Conservation (phyloP, 53 echinoderm and acorn worm genomes). For the Temnopleurus reevesii region DNA sequence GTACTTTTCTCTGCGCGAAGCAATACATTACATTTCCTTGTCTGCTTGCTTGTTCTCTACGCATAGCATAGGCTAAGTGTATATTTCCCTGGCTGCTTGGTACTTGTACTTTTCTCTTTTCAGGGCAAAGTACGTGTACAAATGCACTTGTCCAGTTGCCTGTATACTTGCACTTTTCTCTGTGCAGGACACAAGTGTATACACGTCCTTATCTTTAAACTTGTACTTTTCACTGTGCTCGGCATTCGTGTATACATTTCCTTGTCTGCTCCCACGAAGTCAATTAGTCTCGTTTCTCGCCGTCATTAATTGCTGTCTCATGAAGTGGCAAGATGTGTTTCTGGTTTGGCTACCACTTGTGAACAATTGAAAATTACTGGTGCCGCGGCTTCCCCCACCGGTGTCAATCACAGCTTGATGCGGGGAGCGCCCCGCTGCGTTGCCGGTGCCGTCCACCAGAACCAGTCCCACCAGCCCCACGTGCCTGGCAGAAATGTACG, state of each 20-base stretch:
- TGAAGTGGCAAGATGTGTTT: constrained; percentile 34
- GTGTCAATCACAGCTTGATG: constrained; percentile 30
- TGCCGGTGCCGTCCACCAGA: background rate
- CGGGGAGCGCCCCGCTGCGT: constrained; percentile 7
- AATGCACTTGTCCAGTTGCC: too few relatives aligned
- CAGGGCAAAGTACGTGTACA: too few relatives aligned
- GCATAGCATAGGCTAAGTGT: too few relatives aligned
- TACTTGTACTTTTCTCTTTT: too few relatives aligned
- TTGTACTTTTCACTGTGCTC: constrained; percentile 13
- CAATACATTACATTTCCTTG: too few relatives aligned
- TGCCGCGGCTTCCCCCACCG: background rate
- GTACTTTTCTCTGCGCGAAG: too few relatives aligned
- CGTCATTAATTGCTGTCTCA: constrained; percentile 22
- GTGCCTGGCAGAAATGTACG: background rate
- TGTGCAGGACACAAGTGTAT: too few relatives aligned
- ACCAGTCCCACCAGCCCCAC: background rate
- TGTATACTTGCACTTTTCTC: too few relatives aligned
- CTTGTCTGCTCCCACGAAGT: background rate
- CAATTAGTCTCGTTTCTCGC: constrained; percentile 5
- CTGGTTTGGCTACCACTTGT: background rate
- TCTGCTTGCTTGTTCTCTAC: too few relatives aligned
- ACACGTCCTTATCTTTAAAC: too few relatives aligned
- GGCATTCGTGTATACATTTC: background rate
- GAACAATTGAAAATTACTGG: constrained; percentile 21
- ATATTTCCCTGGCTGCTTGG: too few relatives aligned